Evolutionary conservation across 37 sponge, comb jelly and placozoan species (phyloP).

Genomic region (Sycon ciliatum): DNA sequence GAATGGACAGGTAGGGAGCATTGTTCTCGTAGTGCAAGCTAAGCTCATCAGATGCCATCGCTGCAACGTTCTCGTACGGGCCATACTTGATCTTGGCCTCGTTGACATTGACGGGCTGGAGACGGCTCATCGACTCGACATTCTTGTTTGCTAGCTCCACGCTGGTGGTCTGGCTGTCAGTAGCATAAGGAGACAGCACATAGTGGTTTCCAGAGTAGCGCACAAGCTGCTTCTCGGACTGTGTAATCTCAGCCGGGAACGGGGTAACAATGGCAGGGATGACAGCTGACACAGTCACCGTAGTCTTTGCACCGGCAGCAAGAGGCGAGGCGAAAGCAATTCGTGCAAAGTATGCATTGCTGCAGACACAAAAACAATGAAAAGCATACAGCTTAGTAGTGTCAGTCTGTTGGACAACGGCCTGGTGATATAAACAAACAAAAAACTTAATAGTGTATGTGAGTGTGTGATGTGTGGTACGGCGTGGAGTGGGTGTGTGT

Average conservation of each 20-base stretch:
- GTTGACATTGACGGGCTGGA: slow-evolving; percentile 52
- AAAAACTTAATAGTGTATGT: no score
- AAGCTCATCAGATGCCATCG: slow-evolving; percentile 31
- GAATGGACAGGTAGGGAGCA: slow-evolving; percentile 67
- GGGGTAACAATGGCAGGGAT: no score
- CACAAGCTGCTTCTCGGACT: slow-evolving; percentile 77
- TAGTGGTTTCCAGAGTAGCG: slow-evolving; percentile 61
- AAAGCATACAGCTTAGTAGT: no score
- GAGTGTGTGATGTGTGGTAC: no score
- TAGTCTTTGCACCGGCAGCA: no score
- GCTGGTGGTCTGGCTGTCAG: slow-evolving; percentile 48
- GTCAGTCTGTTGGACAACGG: no score
- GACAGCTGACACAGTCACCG: no score
- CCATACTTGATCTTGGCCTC: slow-evolving; percentile 70
- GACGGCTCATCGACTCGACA: slow-evolving; percentile 62
- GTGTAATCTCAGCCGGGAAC: slow-evolving; percentile 61
- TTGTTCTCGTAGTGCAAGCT: slow-evolving; percentile 86
- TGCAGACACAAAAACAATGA: no score
- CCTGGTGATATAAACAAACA: no score
- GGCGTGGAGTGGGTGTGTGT: no score
- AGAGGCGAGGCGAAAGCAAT: no score
- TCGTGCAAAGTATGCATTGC: no score
- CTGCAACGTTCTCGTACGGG: slow-evolving; percentile 49
- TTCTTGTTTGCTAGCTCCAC: slow-evolving; percentile 50
- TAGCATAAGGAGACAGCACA: slow-evolving; percentile 58